Evolutionary conservation across 2,888 invertebrate genomes (phyloP), one percentile per base, ranked within the genome.

Genomic region (Archaeoteleia sp.): DNA sequence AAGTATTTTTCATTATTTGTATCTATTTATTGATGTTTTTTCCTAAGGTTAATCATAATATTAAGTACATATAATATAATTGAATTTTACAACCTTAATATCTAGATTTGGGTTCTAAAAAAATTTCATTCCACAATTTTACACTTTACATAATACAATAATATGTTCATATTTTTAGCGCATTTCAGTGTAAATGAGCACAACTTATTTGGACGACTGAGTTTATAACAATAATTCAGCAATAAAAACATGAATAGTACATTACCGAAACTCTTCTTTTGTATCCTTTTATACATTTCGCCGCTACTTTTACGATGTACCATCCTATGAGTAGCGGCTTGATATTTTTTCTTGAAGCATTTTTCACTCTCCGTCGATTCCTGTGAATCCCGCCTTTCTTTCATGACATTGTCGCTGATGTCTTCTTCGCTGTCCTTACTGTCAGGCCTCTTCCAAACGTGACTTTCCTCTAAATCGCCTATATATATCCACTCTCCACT

Each of bases 241-340:
- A 42, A 39, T 27, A 9, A 20, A 53, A 13, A 30, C 1, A 32
- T 30, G 9, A 5, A 14, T 2, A 10, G 34, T 49, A 86, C 92
- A 7, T 91, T 87, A 96, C 96, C 93, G 82, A 96, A 95, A 55
- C 91, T 91, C 78, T 93, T 93, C 60, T 91, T 91, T 46, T 93
- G 91, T 80, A 95, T 92, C 69, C 95, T 89, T 79, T 92, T 91
- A 81, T 95, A 95, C 90, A 96, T 93, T 85, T 96, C 96, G 48
- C 95, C 90, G 80, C 95, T 95, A 45, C 95, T 95, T 82, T 95
- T 93, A 53, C 96, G 88, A 85, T 96, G 96, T 0, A 96, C 94
- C 87, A 96, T 91, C 51, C 96, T 90, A 85, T 95, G 96, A 1
- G 95, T 93, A 61, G 95, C 90, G 12, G 94, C 93, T 77, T 95